A percentile compares a stretch with the other conserved stretches of the same genome.
phyloP scores from a whole-genome alignment of 1,140 invertebrate species.

The Drosophila athabasca region DNA sequence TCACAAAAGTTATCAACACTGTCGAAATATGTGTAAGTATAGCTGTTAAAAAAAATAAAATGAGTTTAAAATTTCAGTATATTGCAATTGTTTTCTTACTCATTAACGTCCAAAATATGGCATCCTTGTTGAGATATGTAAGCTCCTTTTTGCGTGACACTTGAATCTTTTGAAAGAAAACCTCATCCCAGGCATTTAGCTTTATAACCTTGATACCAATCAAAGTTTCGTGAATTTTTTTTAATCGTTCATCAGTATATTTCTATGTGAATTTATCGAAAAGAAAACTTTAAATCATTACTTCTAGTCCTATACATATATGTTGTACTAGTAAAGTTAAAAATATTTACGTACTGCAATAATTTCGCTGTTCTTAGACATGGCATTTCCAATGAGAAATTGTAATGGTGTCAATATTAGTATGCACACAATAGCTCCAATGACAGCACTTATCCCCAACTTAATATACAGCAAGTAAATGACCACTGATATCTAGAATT shows the following conservation, averaged over 20 bases:
- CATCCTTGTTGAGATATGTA: slow-evolving; percentile 89
- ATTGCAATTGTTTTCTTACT: slow-evolving; percentile 84
- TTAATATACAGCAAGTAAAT: slow-evolving; percentile 90
- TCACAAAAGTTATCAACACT: slow-evolving; percentile 89
- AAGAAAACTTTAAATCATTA: not conserved
- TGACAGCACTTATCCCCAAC: slow-evolving; percentile 90
- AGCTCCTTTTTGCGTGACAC: slow-evolving; percentile 89
- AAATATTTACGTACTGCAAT: slow-evolving; percentile 86
- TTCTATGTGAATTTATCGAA: slow-evolving; percentile 83
- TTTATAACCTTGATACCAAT: slow-evolving; percentile 93
- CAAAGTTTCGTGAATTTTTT: slow-evolving; percentile 91
- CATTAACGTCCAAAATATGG: slow-evolving; percentile 89
- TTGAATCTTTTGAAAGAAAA: slow-evolving; percentile 88
- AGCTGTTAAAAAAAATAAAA: slow-evolving; percentile 27
- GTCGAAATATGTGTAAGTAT: slow-evolving; percentile 89
- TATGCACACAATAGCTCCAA: slow-evolving; percentile 89
- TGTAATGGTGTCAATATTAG: slow-evolving; percentile 89
- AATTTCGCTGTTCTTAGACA: slow-evolving; percentile 88
- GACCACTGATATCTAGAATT: slow-evolving; percentile 88
- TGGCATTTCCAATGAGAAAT: slow-evolving; percentile 88
- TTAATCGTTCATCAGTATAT: slow-evolving; percentile 89
- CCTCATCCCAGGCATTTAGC: slow-evolving; percentile 91
- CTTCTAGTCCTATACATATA: too few relatives aligned
- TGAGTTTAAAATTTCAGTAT: not conserved
- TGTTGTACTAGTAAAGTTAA: not conserved